Base-by-base conservation (phyloP, 2,113 vertebrate genomes). In the Arizona elegans region DNA sequence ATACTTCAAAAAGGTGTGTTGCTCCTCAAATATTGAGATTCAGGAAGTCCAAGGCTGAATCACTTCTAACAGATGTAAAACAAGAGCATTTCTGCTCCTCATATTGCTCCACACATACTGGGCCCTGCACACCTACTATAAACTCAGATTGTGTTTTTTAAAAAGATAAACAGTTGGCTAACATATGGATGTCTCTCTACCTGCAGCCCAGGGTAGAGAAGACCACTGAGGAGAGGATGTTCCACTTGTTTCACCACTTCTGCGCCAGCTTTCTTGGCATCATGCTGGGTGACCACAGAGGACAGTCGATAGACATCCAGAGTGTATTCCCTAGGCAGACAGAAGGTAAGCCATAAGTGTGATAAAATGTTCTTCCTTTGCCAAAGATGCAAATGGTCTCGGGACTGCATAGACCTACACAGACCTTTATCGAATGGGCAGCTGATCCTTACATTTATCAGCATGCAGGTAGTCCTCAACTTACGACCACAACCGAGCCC, bases 221-320 rank as follows among this genome's bases (percentile, higher is more conserved):
- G 98, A 10, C 99, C 99, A 11, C 99, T 99, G 91, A 99, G 98
- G 95, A 99, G 95, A 0, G 99, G 99, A 90, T 99, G 99, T 89
- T 99, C 99, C 97, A 99, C 99, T 95, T 99, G 99, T 96, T 99
- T 99, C 38, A 99, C 99, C 10, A 99, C 99, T 96, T 99, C 99
- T 0, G 99, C 99, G 26, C 99, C 99, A 0, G 99, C 99, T 96
- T 99, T 99, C 98, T 99, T 99, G 1, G 99, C 98, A 0, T 99
- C 99, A 0, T 99, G 99, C 93, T 99, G 98, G 0, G 99, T 99
- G 96, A 99, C 98, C 95, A 99, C 94, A 0, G 99, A 99, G 0
- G 99, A 99, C 17, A 99, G 98, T 0, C 98, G 98, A 96, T 99
- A 99, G 95, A 99, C 98, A 33, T 99, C 99, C 94, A 99, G 97